Evolutionary conservation across 1,140 invertebrate genomes (phyloP), one percentile per base, ranked within the genome.

Genomic region (Megathymus violae): DNA sequence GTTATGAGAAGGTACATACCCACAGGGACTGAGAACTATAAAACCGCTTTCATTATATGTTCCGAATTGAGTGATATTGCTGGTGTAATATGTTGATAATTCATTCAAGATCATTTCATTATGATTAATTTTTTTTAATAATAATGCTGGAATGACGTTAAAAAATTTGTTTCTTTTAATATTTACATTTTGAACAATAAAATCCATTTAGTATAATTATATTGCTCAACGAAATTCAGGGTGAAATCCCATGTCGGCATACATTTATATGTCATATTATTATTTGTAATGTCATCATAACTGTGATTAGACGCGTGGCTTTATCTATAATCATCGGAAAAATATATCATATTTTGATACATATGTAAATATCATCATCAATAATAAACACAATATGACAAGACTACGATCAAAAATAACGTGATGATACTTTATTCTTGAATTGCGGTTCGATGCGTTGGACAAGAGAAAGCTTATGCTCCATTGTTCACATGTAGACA

Each of bases 401-500:
- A 31, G 11, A 16, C 19, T 27, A 47, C 19, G 19, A 47, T 22
- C 19, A 46, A 47, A 25, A 47, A 27, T 27, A 17, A 47, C 15
- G 44, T 47, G 27, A 31, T 31, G 27, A 31, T 31, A 31, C 9
- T 31, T 31, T 31, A 7, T 7, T 31, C 17, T 41, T 40, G 58
- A 17, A 46, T n/a, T 34, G 58, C 36, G 22, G 31, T 27, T 36
- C 22, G 6, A 69, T 71, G 64, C 62, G 43, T 70, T 60, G 56
- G 62, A 58, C 36, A 48, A 66, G 74, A 76, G 78, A 80, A 77
- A 81, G 67, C 65, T 62, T 56, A 40, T 59, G 56, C 61, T 67
- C 59, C 62, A 77, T 78, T 77, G 76, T 74, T 51, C n/a, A 62
- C 69, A 54, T 78, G 78, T 80, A 71, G 74, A 86, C 81, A 82